Evolutionary conservation across 1,140 invertebrate genomes (phyloP).

Genomic region (Drosophila sulfurigaster): DNA sequence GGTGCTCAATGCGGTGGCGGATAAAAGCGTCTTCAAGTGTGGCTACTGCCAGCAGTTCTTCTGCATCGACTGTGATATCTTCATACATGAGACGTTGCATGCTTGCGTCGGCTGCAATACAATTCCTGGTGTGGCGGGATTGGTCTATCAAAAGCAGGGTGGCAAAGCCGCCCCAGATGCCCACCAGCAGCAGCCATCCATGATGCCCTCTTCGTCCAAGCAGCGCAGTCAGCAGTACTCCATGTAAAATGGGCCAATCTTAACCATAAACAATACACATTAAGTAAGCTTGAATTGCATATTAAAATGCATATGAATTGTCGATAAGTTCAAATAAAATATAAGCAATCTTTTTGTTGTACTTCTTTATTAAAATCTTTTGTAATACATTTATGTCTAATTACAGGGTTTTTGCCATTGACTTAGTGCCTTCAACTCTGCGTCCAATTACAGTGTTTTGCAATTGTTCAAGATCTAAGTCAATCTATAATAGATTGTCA

Average conservation of each 20-base stretch:
- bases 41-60: conserved; percentile 91
- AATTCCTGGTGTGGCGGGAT: conserved; percentile 68
- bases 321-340: conserved; percentile 14
- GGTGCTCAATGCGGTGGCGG: conserved; percentile 86
- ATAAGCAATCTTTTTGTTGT: not conserved
- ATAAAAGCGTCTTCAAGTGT: conserved; percentile 93
- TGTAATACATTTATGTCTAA: not conserved
- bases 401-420: too few relatives aligned
- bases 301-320: conserved; percentile 12
- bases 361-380: too few relatives aligned
- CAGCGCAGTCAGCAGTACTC: conserved; percentile 53
- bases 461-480: conserved; percentile 15
- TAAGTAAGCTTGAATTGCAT: conserved; percentile 3
- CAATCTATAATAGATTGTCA: conserved; percentile 22
- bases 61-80: conserved; percentile 98
- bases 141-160: conserved; percentile 66
- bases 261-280: too few relatives aligned
- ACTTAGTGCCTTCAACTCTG: not conserved
- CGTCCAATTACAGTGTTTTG: not conserved
- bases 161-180: conserved; percentile 28
- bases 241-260: conserved; percentile 26
- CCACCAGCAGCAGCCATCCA: conserved; percentile 11
- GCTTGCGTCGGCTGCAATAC: conserved; percentile 96
- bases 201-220: conserved; percentile 46
- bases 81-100: conserved; percentile 96